Percentiles rank a stretch among this genome's conserved stretches.
Evolutionary conservation across 2,797 vertebrate genomes (phyloP).

Genomic region (Siniperca scherzeri): DNA sequence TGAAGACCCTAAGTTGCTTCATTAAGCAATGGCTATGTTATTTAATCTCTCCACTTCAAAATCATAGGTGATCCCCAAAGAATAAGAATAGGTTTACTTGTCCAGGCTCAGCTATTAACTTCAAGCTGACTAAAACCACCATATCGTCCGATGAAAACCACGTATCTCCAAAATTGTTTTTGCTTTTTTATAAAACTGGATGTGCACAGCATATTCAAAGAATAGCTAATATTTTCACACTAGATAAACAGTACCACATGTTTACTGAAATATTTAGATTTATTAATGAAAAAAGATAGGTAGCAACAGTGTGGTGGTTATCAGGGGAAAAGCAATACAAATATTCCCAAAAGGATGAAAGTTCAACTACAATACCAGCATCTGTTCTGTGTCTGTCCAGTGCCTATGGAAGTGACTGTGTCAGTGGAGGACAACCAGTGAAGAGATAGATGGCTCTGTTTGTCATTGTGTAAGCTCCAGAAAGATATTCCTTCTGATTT

Average conservation of each 20-base stretch:
- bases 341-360: constrained; percentile 54
- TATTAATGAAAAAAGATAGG: neutral
- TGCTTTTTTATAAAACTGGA: constrained; percentile 6
- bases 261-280: neutral
- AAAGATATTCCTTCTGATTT: constrained; percentile 77
- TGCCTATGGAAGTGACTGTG: constrained; percentile 58
- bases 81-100: constrained; percentile 48
- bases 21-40: constrained; percentile 26
- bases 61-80: constrained; percentile 52
- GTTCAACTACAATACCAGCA: constrained; percentile 61
- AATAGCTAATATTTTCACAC: constrained; percentile 19
- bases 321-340: constrained; percentile 31
- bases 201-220: constrained; percentile 36
- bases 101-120: constrained; percentile 45
- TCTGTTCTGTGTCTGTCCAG: constrained; percentile 59
- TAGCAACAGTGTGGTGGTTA: neutral
- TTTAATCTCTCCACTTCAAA: constrained; percentile 40
- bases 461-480: constrained; percentile 73
- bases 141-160: neutral
- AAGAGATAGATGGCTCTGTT: constrained; percentile 80
- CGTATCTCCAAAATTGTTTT: too few relatives aligned
- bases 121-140: constrained; percentile 55
- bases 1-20: constrained; percentile 31
- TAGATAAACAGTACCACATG: constrained; percentile 2
- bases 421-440: constrained; percentile 62